These are phyloP conservation scores for Tapirus terrestris DNA, from an alignment of 2,113 vertebrate genomes.

Conservation along the genomic window DNA sequence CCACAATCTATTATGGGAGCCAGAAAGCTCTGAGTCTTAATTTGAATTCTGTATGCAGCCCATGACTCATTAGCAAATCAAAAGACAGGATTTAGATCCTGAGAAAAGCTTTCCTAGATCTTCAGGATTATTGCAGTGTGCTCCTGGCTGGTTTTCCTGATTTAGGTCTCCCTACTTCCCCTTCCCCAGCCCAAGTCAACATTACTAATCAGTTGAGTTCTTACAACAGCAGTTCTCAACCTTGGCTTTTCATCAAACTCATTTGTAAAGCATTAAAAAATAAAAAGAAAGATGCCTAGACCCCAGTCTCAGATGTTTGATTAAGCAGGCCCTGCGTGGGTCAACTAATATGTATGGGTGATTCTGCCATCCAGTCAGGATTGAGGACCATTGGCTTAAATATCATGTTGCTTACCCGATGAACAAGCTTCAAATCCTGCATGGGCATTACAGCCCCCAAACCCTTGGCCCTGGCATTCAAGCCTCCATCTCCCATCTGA, in stretches of 20 bases:
- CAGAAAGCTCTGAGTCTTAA: constrained; percentile 17
- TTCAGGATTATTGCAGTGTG: background rate
- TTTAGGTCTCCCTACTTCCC: background rate
- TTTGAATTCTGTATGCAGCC: background rate
- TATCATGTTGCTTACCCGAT: background rate
- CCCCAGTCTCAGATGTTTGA: background rate
- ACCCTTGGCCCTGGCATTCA: background rate
- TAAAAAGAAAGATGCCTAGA: background rate
- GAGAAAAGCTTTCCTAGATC: background rate
- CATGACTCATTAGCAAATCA: background rate
- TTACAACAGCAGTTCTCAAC: background rate
- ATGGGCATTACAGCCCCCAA: background rate
- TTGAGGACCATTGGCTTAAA: background rate
- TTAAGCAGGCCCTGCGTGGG: background rate
- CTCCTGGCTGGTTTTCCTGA: background rate
- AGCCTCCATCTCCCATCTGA: background rate
- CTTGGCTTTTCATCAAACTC: background rate
- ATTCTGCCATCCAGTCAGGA: background rate
- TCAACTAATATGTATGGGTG: background rate
- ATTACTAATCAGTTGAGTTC: background rate
- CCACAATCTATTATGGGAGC: background rate
- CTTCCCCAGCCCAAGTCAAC: background rate
- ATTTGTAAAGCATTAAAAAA: background rate
- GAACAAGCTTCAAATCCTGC: background rate
- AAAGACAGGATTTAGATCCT: background rate